phyloP scores from a whole-genome alignment of 2,113 vertebrate species.

The Tretioscincus oriximinensis region DNA sequence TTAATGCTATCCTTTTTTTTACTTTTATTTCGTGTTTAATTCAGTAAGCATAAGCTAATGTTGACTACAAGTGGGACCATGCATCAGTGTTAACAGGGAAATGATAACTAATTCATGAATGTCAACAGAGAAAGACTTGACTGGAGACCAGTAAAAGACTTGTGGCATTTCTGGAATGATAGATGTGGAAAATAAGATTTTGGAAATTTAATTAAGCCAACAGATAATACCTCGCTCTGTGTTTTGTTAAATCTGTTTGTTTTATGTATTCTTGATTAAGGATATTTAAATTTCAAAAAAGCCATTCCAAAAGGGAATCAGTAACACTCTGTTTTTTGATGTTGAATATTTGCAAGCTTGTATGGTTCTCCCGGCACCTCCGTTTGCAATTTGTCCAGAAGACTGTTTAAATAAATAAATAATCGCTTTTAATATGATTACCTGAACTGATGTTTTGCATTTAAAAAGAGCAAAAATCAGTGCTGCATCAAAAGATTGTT shows the following conservation, averaged over 20 bases:
- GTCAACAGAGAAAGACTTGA: no score
- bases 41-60: background rate
- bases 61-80: background rate
- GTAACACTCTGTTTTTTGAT: background rate
- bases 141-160: no score
- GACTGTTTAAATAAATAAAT: background rate
- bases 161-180: no score
- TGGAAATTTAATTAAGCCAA: no score
- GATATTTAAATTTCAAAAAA: no score
- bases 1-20: background rate
- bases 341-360: background rate
- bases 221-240: no score
- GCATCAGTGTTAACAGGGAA: no score
- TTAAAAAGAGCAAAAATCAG: slow-evolving; percentile 50
- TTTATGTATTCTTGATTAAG: no score
- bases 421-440: slow-evolving; percentile 13
- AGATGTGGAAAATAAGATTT: no score
- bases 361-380: background rate
- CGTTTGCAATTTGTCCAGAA: background rate
- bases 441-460: slow-evolving; percentile 16
- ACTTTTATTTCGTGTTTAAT: background rate
- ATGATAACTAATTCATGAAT: no score
- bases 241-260: no score
- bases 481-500: slow-evolving; percentile 34
- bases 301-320: background rate